Evolutionary conservation across 2,113 vertebrate genomes (phyloP).

Genomic region (Phocoena phocoena): DNA sequence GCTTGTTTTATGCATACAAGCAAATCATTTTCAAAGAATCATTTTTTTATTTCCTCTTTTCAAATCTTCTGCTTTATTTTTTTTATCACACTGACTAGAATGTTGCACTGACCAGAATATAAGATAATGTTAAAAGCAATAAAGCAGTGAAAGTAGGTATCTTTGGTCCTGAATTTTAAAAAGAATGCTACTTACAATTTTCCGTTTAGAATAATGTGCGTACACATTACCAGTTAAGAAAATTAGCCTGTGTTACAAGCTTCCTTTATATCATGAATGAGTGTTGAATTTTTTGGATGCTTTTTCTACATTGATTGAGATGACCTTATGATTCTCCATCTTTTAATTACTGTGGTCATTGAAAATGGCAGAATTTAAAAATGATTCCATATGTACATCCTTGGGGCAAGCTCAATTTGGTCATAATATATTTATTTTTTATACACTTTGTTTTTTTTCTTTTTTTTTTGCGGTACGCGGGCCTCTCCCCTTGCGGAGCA

Average conservation of each 20-base stretch:
- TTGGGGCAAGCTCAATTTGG: not conserved
- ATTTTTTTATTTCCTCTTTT: conserved; percentile 34
- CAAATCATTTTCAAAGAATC: conserved; percentile 41
- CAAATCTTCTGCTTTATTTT: not conserved
- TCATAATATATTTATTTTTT: not conserved
- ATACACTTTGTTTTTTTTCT: not conserved
- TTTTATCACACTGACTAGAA: conserved; percentile 22
- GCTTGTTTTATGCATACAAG: not conserved
- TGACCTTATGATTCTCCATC: not conserved
- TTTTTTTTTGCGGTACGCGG: too few species aligned
- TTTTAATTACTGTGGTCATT: not conserved
- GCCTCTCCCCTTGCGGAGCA: too few species aligned
- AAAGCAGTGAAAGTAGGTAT: not conserved
- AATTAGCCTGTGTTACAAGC: not conserved
- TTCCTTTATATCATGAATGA: not conserved
- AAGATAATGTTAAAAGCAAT: conserved; percentile 19
- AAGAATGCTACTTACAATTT: not conserved
- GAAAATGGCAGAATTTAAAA: not conserved
- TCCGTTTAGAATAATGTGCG: not conserved
- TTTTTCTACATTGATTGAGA: not conserved
- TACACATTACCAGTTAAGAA: not conserved
- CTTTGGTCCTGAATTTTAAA: not conserved
- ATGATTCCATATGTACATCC: not conserved
- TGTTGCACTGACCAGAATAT: not conserved
- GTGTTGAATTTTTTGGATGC: not conserved